phyloP scores from a whole-genome alignment of 2,888 invertebrate genomes.

The Caenorhabditis afra region DNA sequence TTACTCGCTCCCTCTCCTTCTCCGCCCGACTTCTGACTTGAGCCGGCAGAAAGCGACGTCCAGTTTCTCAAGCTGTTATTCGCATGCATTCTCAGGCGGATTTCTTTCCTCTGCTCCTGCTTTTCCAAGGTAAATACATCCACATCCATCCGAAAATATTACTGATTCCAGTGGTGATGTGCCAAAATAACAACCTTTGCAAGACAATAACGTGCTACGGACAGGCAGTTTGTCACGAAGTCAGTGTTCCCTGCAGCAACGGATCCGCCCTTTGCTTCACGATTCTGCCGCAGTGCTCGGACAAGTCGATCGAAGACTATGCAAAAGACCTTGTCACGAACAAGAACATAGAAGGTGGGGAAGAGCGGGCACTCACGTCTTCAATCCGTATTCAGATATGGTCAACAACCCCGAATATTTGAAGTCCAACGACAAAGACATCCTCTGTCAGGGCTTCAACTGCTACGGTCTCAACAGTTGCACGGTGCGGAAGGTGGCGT shows the following conservation, averaged over 20 bases:
- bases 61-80: conserved; percentile 16
- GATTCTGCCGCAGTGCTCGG: conserved; percentile 4
- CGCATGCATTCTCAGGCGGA: not conserved
- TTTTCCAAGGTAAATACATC: not conserved
- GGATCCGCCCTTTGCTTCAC: not conserved
- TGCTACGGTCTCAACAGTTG: conserved; percentile 35
- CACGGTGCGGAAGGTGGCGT: conserved; percentile 19
- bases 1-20: conserved; percentile 21
- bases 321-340: conserved; percentile 15
- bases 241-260: not conserved
- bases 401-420: conserved; percentile 14
- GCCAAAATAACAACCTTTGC: conserved; percentile 6
- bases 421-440: conserved; percentile 30
- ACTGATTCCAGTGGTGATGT: conserved; percentile 8
- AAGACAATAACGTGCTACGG: conserved; percentile 38
- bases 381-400: conserved; percentile 10
- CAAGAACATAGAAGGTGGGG: conserved; percentile 18
- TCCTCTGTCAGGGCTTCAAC: conserved; percentile 36
- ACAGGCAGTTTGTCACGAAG: conserved; percentile 37
- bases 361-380: not conserved
- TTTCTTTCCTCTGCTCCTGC: conserved; percentile 6
- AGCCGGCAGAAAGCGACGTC: too few relatives aligned
- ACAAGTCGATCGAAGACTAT: conserved; percentile 39
- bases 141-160: not conserved
- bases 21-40: not conserved